Evolutionary conservation across 2,888 invertebrate species (phyloP).

Genomic region (Coelopa pilipes): DNA sequence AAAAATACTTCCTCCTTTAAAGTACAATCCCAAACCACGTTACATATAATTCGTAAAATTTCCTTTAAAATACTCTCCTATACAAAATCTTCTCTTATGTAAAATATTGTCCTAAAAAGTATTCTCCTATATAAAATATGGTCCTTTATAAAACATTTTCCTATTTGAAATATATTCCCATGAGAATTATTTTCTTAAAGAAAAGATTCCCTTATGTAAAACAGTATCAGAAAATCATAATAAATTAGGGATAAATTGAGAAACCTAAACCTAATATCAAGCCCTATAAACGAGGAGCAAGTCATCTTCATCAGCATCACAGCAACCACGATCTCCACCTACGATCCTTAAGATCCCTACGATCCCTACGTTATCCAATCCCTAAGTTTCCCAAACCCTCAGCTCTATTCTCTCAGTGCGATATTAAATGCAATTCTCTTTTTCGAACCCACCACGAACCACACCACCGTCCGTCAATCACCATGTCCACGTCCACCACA

Average conservation of each 20-base stretch:
- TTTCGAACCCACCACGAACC: not conserved
- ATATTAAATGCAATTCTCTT: constrained; percentile 11
- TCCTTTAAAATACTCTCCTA: no score
- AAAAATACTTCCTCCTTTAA: not conserved
- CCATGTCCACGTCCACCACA: not conserved
- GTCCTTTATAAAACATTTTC: no score
- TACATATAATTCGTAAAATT: not conserved
- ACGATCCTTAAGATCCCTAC: no score
- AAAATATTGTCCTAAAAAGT: no score
- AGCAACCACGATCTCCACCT: not conserved
- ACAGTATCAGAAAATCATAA: not conserved
- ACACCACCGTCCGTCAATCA: not conserved
- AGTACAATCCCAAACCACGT: not conserved
- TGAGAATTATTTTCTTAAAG: no score
- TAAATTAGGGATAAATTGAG: not conserved
- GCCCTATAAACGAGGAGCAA: constrained; percentile 24
- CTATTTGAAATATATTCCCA: no score
- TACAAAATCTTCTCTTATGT: no score
- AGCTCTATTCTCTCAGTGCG: not conserved
- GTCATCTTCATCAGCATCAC: not conserved
- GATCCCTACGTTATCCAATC: no score
- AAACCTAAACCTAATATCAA: not conserved
- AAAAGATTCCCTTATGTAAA: no score
- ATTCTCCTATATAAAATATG: no score
- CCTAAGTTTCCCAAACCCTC: no score